A percentile compares a stretch with the other conserved stretches of the same genome.
These are phyloP conservation scores for Cyprinus carpio DNA, from an alignment of 2,113 vertebrate species.

Conservation along the genomic window DNA sequence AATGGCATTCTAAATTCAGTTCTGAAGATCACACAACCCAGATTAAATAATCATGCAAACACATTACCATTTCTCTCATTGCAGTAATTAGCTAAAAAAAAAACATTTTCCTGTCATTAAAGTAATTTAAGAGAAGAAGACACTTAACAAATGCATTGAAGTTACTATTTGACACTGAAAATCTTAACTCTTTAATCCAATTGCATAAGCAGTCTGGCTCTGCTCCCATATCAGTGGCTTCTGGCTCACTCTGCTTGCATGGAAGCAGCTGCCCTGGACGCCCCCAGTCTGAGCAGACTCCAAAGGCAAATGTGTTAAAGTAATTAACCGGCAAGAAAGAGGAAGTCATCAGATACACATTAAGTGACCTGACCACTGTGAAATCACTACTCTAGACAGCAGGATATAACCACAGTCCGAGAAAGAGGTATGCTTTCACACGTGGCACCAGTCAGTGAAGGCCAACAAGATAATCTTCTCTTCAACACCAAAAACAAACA, in stretches of 20 bases:
- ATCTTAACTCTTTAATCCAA: background rate
- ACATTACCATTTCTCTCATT: background rate
- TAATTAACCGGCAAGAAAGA: conserved; percentile 75
- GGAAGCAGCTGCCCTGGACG: conserved; percentile 41
- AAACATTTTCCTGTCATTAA: background rate
- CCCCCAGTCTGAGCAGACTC: conserved; percentile 34
- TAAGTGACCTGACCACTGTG: conserved; percentile 77
- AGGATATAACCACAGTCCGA: conserved; percentile 67
- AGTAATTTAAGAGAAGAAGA: background rate
- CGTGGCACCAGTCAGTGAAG: conserved; percentile 45
- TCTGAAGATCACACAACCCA: background rate
- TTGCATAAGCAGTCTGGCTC: conserved; percentile 33
- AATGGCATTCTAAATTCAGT: background rate
- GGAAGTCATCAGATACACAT: conserved; percentile 81
- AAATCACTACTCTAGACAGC: conserved; percentile 75
- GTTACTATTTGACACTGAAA: background rate
- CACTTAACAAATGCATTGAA: background rate
- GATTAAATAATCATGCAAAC: background rate
- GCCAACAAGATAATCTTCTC: conserved; percentile 39
- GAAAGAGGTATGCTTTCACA: conserved; percentile 65
- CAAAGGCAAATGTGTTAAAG: conserved; percentile 74
- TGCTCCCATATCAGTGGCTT: conserved; percentile 1
- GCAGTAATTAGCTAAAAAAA: background rate
- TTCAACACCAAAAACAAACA: conserved; percentile 39
- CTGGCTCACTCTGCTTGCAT: background rate